Conservation (phyloP, 2,888 invertebrate genomes). For the Galerucella nymphaeae region DNA sequence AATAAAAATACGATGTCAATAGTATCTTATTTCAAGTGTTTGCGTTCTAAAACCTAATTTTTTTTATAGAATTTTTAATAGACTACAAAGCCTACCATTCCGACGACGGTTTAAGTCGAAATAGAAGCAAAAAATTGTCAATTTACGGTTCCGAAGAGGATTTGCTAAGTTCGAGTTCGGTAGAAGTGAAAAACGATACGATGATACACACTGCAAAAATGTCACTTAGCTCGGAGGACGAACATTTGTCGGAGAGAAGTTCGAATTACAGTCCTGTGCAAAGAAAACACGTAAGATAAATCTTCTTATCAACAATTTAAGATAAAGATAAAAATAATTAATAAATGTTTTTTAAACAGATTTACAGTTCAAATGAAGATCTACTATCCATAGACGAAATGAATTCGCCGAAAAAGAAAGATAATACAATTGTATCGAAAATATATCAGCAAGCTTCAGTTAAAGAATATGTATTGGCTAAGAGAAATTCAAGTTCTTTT, state of each 20-base stretch:
- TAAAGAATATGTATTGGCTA: constrained; percentile 51
- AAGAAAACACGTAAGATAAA: not conserved
- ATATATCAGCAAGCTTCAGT: constrained; percentile 55
- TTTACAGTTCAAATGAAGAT: constrained; percentile 49
- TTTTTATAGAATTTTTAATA: not conserved
- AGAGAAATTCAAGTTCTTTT: constrained; percentile 49
- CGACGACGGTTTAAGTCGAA: constrained; percentile 42
- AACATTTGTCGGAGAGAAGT: constrained; percentile 31
- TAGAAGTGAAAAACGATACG: constrained; percentile 23
- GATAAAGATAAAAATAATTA: not conserved
- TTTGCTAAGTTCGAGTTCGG: constrained; percentile 28
- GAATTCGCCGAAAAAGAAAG: constrained; percentile 48
- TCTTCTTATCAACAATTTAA: not conserved
- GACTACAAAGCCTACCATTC: constrained; percentile 33
- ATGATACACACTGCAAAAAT: constrained; percentile 31
- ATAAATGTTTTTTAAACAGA: constrained; percentile 10
- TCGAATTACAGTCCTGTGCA: constrained; percentile 1
- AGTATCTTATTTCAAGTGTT: too few relatives aligned
- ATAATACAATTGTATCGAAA: constrained; percentile 56
- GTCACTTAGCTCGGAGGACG: constrained; percentile 44
- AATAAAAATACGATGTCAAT: too few relatives aligned
- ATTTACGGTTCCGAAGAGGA: constrained; percentile 50
- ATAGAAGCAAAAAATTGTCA: constrained; percentile 39
- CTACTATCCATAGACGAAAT: constrained; percentile 47
- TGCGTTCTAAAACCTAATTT: too few relatives aligned